Evolutionary conservation across 1,140 invertebrate species (phyloP), one percentile per base, ranked within the genome.

Genomic region (Doryteuthis pealeii): DNA sequence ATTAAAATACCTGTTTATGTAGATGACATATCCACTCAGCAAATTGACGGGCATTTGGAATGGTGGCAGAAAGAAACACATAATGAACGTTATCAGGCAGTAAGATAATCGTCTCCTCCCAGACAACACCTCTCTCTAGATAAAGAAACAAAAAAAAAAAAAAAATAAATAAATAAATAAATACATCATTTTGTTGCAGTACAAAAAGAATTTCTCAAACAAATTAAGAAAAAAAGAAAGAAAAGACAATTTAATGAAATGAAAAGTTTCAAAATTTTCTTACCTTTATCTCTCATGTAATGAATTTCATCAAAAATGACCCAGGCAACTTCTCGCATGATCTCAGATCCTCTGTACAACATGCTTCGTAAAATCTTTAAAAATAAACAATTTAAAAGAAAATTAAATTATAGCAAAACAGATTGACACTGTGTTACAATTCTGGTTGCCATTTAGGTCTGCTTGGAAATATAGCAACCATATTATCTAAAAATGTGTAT

Each of bases 221-320:
- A 12, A 12, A 6, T 26, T 40, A 40, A 40, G 10, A 40, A 40
- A 40, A 40, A 40, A 40, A 40, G 4, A 40, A 40, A 40, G 10
- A 40, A 40, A 40, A 40, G 35, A 40, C 35, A 10, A 10, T 10
- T 40, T 40, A 40, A 40, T 5, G 10, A 10, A 40, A 3, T 40
- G 35, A 40, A 40, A 3, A 40, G 35, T 5, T 40, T n/a, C 6
- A 62, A 62, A 62, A 49, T 12, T 45, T 58, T 40, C 70, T 76
- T 73, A 90, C 89, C 89, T 90, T 98, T 99, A 83, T 99, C 97
- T 86, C 98, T 90, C 98, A 99, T 99, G 86, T 99, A 99, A 90
- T 99, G 98, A 84, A 99, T 99, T 90, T 99, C 98, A 88, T 99
- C 98, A 90, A 99, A 99, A 71, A 99, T 91, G 14, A 99, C 98